A percentile compares a stretch with the other conserved stretches of the same genome.
Conservation (phyloP, 2,888 invertebrate genomes). For the Cybosia mesomella region DNA sequence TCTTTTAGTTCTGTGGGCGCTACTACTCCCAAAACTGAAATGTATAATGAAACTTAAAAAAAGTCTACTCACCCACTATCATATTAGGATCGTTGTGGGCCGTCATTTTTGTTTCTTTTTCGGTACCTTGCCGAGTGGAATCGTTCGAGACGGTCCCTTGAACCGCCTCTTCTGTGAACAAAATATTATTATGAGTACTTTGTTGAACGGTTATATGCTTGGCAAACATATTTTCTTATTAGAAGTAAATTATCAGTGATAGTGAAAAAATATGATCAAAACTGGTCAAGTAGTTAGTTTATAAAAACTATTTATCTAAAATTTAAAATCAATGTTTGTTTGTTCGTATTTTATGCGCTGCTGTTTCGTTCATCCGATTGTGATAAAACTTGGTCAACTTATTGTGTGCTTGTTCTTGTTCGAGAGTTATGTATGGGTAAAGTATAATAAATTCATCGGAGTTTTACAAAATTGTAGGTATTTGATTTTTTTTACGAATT, state of each 20-base stretch:
- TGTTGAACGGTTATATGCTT: not conserved
- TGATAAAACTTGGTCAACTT: not conserved
- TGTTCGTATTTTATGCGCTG: not conserved
- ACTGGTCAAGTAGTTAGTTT: too few species aligned
- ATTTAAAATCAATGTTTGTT: not conserved
- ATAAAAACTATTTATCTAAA: not conserved
- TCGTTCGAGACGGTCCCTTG: slow-evolving; percentile 64
- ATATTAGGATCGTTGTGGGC: slow-evolving; percentile 78
- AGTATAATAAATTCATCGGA: too few species aligned
- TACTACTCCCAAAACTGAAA: too few species aligned
- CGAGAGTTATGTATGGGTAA: too few species aligned
- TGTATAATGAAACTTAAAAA: not conserved
- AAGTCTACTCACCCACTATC: slow-evolving; percentile 78
- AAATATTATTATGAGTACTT: slow-evolving; percentile 31
- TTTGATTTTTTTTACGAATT: too few species aligned
- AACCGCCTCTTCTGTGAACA: slow-evolving; percentile 72
- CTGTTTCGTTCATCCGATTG: not conserved
- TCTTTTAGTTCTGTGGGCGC: too few species aligned
- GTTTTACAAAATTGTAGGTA: too few species aligned
- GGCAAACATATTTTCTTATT: not conserved
- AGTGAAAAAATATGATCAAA: not conserved
- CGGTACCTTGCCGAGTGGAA: slow-evolving; percentile 56
- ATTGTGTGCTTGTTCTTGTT: too few species aligned
- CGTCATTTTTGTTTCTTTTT: slow-evolving; percentile 73
- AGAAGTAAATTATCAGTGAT: not conserved